These are phyloP conservation scores for Geopemphigus sp. DNA, from an alignment of 1,140 invertebrate species.

Conservation along the genomic window DNA sequence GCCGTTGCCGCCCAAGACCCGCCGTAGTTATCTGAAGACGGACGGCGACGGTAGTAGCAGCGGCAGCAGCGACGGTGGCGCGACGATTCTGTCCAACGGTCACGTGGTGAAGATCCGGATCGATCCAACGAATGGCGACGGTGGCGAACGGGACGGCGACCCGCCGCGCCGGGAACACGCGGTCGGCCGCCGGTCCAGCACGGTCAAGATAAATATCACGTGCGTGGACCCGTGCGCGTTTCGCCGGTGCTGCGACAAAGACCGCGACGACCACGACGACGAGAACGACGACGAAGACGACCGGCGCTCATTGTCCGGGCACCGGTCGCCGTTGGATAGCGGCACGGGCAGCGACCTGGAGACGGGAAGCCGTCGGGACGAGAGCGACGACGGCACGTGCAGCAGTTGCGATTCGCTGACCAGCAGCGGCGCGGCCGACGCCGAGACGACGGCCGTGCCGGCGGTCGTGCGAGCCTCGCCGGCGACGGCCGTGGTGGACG, in stretches of 20 bases:
- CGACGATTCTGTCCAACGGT: constrained; percentile 17
- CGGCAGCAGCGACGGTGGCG: constrained; percentile 9
- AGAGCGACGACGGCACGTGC: constrained; percentile 42
- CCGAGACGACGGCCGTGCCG: not conserved
- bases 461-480: not conserved
- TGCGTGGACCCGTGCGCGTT: constrained; percentile 51
- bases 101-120: constrained; percentile 51
- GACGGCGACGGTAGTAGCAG: not conserved
- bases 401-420: constrained; percentile 37
- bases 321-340: constrained; percentile 76
- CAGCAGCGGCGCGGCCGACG: constrained; percentile 26
- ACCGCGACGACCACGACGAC: constrained; percentile 46
- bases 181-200: constrained; percentile 52
- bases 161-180: constrained; percentile 54
- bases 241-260: not conserved
- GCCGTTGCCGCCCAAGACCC: constrained; percentile 52
- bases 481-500: not conserved
- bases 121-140: constrained; percentile 55
- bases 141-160: constrained; percentile 56
- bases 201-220: constrained; percentile 59
- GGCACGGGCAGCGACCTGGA: constrained; percentile 79
- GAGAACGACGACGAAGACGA: constrained; percentile 27
- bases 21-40: constrained; percentile 54
- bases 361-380: constrained; percentile 61
- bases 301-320: constrained; percentile 61